A percentile compares a stretch with the other conserved stretches of the same genome.
phyloP scores from a whole-genome alignment of 1,140 invertebrate species.

The Asobara japonica region DNA sequence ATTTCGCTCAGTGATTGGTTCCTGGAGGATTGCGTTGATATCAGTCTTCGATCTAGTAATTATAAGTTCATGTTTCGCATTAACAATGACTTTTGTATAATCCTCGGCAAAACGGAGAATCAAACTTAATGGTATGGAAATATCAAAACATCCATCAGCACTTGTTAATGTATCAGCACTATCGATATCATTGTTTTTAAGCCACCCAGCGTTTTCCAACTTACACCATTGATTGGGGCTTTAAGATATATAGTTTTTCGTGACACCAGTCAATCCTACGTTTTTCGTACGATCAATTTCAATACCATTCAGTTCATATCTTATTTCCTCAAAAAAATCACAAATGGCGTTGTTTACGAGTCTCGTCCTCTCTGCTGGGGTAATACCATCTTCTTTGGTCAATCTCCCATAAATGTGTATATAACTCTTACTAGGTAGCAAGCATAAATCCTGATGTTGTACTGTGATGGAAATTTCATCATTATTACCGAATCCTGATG shows the following conservation, averaged over 20 bases:
- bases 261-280: constrained; percentile 54
- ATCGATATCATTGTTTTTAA: neutral
- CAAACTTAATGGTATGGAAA: constrained; percentile 34
- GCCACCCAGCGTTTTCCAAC: constrained; percentile 33
- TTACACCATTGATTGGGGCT: constrained; percentile 33
- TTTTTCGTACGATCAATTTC: constrained; percentile 60
- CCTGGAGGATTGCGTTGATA: constrained; percentile 13
- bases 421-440: constrained; percentile 49
- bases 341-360: constrained; percentile 56
- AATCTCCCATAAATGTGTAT: constrained; percentile 51
- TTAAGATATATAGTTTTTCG: constrained; percentile 55
- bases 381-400: constrained; percentile 34
- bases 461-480: constrained; percentile 2
- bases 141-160: constrained; percentile 29
- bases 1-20: constrained; percentile 19
- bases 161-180: neutral
- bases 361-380: neutral
- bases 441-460: constrained; percentile 53
- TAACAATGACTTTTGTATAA: constrained; percentile 40
- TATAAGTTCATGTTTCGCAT: too few species aligned
- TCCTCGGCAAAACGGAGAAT: constrained; percentile 43
- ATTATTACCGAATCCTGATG: neutral
- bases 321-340: constrained; percentile 61
- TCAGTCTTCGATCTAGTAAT: constrained; percentile 36
- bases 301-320: constrained; percentile 60